Base-by-base conservation (phyloP, 2,888 invertebrate species). In the Melanophora roralis region DNA sequence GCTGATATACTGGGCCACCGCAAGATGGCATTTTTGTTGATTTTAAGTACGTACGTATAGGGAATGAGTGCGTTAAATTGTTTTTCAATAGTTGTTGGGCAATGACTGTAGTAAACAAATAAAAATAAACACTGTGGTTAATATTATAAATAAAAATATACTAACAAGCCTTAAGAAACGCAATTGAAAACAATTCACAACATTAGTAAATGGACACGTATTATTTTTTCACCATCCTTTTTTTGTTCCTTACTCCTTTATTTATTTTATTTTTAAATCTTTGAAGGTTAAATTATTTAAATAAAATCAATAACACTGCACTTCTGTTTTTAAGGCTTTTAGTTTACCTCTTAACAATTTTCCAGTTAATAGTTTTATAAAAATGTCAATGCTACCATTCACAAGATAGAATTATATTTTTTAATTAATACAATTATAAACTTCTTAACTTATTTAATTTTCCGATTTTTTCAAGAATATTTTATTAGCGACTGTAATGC, bases 1-100 rank as follows among this genome's bases (percentile, higher is more conserved):
- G 94, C 88, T 94, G 94, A 90, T 95, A 95, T 57, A 95, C 94
- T 78, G 94, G 94, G 23, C 82, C 82, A 69, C 83, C 82, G 59
- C 82, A 83, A 81, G 82, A 80, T 67, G 84, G 82, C 84, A 84
- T 84, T 62, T 27, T 27, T 51, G 21, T 3, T 45, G 34, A 38
- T 19, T 9, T 49, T 40, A 12, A 51, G 8, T 57, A 23, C 4
- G 2, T 14, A 1, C n/a, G 7, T 43, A 21, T 55, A n/a, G 8
- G 43, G 9, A 8, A 32, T 51, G n/a, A 32, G 19, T 49, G 11
- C 40, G 23, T 49, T n/a, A n/a, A n/a, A n/a, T 12, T 34, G 23
- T 16, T 65, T 8, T 57, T 40, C 9, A 64, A 53, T 16, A 36
- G 14, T 62, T 51, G 32, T 65, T 53, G 38, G 36, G n/a, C 3